Evolutionary conservation across 2,797 vertebrate genomes (phyloP), one percentile per base, ranked within the genome.

Genomic region (Pteronotus mesoamericanus): DNA sequence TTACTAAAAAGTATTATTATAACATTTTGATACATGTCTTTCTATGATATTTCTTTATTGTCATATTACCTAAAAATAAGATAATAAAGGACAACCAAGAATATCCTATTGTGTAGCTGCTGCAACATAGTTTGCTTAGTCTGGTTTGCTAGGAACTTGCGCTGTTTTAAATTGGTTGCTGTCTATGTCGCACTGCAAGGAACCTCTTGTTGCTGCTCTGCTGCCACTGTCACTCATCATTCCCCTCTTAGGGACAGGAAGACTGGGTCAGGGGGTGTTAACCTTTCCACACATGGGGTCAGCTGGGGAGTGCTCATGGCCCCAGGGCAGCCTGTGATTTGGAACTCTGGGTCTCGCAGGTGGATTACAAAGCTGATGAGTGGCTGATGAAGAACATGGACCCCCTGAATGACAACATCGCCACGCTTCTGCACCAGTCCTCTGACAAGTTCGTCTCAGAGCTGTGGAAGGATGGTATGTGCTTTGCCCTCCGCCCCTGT

Each of bases 351-450:
- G 29, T 95, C 96, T 26, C 92, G 42, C 98, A 99, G 99, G 99
- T 99, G 98, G 99, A 99, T 96, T 99, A 99, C 98, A 99, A 99
- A 97, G 99, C 99, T 0, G 99, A 99, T 0, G 99, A 99, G 97
- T 99, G 99, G 99, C 98, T 99, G 98, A 99, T 99, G 99, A 99
- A 99, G 98, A 99, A 99, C 98, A 99, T 99, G 99, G 99, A 99
- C 97, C 99, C 99, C 0, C 98, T 99, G 98, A 99, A 99, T 0
- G 99, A 99, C 97, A 99, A 99, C 64, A 99, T 99, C 14, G 99
- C 99, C 48, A 98, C 99, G 0, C 98, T 99, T 87, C 99, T 99
- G 91, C 99, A 99, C 98, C 99, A 99, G 97, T 99, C 99, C 0
- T 99, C 99, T 0, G 99, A 99, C 98, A 99, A 99, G 97, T 99